Base-by-base conservation (phyloP, 2,113 vertebrate species). In the Camelus bactrianus region DNA sequence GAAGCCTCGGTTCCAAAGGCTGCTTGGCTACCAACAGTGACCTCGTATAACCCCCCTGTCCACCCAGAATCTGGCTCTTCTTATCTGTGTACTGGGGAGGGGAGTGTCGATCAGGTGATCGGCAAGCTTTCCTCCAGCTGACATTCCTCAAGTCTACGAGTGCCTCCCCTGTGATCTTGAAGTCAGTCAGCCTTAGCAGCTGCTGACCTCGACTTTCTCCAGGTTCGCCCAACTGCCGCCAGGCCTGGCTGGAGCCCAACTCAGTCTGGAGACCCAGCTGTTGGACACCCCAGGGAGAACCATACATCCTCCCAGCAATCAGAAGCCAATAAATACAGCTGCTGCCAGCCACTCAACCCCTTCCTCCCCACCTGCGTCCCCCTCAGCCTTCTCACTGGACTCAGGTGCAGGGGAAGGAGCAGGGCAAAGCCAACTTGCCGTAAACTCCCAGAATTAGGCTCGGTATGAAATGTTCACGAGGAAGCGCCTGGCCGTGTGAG, bases 101-200 rank as follows among this genome's bases (percentile, higher is more conserved):
- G 76, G 54, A 15, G 13, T 15, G 56, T 52, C 22, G 4, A 1
- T 28, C 4, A 35, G 13, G 8, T 42, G 56, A 8, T 30, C 38
- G 4, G 15, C 72, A 19, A 19, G 15, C 32, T 52, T 28, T 35
- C 35, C n/a, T 85, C 50, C 12, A 24, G 79, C 17, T 9, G n/a
- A 77, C 91, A 82, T 93, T 93, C 92, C 93, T 84, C 62, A 22
- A 65, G 79, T 6, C 56, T 3, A 64, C 30, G 70, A 4, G 8
- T 26, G 32, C 73, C 38, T 22, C 46, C 42, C 35, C 4, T 1
- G 32, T 15, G 4, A 30, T 48, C 96, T 12, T 46, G 48, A 58
- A 92, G 69, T 90, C 95, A 54, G 52, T 42, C 9, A 13, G 79
- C 92, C 86, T 26, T 70, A 38, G 76, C 85, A 46, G 48, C 76